These are phyloP conservation scores for Dipodomys stephensi DNA, from an alignment of 2,113 vertebrate species.

Conservation along the genomic window DNA sequence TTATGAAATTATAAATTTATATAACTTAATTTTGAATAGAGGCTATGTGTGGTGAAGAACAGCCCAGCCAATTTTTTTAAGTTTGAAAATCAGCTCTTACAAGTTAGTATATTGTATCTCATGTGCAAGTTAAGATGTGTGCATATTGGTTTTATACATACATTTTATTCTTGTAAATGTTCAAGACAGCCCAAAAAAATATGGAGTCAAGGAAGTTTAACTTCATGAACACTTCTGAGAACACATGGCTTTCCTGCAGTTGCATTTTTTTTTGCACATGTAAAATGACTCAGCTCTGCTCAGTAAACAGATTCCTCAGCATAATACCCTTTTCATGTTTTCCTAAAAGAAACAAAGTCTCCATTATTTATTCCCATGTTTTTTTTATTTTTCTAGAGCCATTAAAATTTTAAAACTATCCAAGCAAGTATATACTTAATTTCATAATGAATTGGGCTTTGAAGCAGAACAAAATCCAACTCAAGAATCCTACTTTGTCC, in stretches of 20 bases:
- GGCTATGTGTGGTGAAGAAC: not conserved
- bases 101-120: not conserved
- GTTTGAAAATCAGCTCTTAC: not conserved
- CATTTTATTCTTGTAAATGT: slow-evolving; percentile 32
- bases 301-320: not conserved
- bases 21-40: slow-evolving; percentile 7
- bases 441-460: not conserved
- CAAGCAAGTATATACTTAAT: not conserved
- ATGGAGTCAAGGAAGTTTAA: not conserved
- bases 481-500: not conserved
- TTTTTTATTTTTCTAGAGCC: not conserved
- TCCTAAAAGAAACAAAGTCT: not conserved
- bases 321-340: not conserved
- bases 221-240: fast-evolving
- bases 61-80: not conserved
- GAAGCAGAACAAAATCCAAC: not conserved
- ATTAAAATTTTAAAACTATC: not conserved
- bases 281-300: not conserved
- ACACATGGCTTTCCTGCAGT: not conserved
- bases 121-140: not conserved
- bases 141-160: not conserved
- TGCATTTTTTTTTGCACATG: not conserved
- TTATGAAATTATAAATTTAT: not conserved
- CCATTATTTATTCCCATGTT: no score
- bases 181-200: not conserved